phyloP scores from a whole-genome alignment of 2,888 invertebrate species.

The Lysandra coridon region DNA sequence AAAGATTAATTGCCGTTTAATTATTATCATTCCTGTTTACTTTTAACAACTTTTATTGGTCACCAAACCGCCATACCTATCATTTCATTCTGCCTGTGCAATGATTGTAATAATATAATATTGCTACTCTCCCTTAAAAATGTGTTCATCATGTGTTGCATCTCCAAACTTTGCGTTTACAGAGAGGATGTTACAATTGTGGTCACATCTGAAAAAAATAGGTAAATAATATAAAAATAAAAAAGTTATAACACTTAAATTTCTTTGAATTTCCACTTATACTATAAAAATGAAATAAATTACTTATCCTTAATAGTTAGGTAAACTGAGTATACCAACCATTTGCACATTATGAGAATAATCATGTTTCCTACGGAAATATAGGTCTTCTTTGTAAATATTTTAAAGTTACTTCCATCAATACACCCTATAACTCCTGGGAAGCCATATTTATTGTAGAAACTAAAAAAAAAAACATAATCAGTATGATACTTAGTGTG shows the following conservation, averaged over 20 bases:
- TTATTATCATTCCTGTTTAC: neutral
- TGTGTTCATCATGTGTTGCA: conserved; percentile 34
- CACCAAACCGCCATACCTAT: neutral
- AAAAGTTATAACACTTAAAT: no score
- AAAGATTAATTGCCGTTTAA: neutral
- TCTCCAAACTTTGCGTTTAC: conserved; percentile 36
- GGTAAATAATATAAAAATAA: no score
- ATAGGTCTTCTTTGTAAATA: conserved; percentile 36
- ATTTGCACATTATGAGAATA: conserved; percentile 45
- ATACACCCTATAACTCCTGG: neutral
- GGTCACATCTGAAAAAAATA: conserved; percentile 34
- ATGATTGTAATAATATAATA: conserved; percentile 32
- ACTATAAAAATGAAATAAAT: neutral
- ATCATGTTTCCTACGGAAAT: conserved; percentile 40
- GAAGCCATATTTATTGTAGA: conserved; percentile 10
- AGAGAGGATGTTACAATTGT: conserved; percentile 32
- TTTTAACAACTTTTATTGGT: neutral
- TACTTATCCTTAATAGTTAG: no score
- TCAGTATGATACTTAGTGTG: neutral
- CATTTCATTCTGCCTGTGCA: conserved; percentile 15
- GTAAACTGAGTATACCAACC: conserved; percentile 36
- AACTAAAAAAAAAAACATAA: neutral
- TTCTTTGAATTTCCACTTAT: neutral
- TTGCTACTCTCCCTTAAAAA: conserved; percentile 33
- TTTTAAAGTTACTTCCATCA: conserved; percentile 36